Percentiles rank a stretch among this genome's conserved stretches.
These are phyloP conservation scores for Anguilla rostrata DNA, from an alignment of 2,113 vertebrate species.

Conservation along the genomic window DNA sequence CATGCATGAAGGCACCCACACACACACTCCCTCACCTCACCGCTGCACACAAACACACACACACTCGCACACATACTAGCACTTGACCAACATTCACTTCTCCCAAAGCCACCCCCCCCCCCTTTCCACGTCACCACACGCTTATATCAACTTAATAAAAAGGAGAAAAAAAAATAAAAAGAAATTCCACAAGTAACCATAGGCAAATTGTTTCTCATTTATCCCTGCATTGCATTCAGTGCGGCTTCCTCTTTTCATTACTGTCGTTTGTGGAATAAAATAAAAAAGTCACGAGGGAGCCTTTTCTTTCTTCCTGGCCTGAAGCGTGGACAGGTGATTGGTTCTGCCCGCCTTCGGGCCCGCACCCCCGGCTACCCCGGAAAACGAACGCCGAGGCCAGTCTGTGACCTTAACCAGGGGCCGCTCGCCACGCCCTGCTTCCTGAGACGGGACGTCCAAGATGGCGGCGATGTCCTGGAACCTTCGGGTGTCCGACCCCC, in stretches of 20 bases:
- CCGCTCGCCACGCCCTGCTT: background rate
- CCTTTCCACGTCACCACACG: background rate
- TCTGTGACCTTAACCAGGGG: background rate
- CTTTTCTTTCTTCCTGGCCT: background rate
- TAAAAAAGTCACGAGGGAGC: slow-evolving; percentile 22
- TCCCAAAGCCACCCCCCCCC: background rate
- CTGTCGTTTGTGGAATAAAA: slow-evolving; percentile 36
- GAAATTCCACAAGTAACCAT: slow-evolving; percentile 23
- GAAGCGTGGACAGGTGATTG: background rate
- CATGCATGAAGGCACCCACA: slow-evolving; percentile 6
- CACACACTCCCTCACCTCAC: background rate
- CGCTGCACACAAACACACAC: background rate
- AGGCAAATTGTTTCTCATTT: slow-evolving; percentile 24
- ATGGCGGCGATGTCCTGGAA: background rate
- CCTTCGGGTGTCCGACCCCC: background rate
- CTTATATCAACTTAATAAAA: background rate
- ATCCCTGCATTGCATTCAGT: background rate
- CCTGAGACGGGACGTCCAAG: background rate
- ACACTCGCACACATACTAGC: slow-evolving; percentile 16
- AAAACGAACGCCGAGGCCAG: background rate
- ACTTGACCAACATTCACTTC: background rate
- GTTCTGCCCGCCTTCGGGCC: background rate
- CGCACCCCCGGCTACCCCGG: background rate
- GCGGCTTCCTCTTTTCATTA: slow-evolving; percentile 25
- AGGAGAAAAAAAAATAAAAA: slow-evolving; percentile 26